Evolutionary conservation across 2,888 invertebrate genomes (phyloP), one percentile per base, ranked within the genome.

Genomic region (Zygothrica quintamaculata): DNA sequence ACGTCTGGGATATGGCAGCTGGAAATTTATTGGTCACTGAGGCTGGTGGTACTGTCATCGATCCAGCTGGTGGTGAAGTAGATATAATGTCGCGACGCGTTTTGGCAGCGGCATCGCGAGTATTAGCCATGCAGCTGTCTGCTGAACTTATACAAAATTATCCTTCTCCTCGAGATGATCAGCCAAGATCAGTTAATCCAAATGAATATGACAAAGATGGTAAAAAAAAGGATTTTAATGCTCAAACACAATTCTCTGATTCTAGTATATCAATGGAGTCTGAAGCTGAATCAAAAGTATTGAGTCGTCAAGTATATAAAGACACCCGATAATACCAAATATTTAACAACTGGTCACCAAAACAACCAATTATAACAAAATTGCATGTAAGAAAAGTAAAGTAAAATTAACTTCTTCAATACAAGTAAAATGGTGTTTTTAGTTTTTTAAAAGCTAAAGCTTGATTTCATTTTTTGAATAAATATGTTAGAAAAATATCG

Each of bases 1-100:
- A 99, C 91, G 95, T 96, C 16, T 99, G 99, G 99, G 97, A 97
- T 87, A 93, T 96, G 65, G 96, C 96, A 12, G 97, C 97, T 6
- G 98, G 97, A 0, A 95, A 94, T 88, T 91, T 99, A 6, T 93
- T 99, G 58, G 94, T 99, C 0, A 92, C 93, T 51, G 99, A 99
- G 92, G 99, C 99, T 9, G 99, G 99, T 2, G 99, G 99, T 3
- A 94, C 95, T 7, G 94, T 96, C 33, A 93, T 96, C 25, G 98
- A 99, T 92, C 97, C 98, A 2, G 92, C 94, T 50, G 95, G 97
- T 11, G 95, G 94, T 0, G 92, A 93, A 7, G 92, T 98, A 65
- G 97, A 98, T 89, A 90, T 97, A 42, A 92, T 98, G 91, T 95
- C 95, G 13, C 92, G 98, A 25, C 92, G 97, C 76, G 93, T 96